phyloP scores from a whole-genome alignment of 2,113 vertebrate genomes.

The Spermophilus dauricus region DNA sequence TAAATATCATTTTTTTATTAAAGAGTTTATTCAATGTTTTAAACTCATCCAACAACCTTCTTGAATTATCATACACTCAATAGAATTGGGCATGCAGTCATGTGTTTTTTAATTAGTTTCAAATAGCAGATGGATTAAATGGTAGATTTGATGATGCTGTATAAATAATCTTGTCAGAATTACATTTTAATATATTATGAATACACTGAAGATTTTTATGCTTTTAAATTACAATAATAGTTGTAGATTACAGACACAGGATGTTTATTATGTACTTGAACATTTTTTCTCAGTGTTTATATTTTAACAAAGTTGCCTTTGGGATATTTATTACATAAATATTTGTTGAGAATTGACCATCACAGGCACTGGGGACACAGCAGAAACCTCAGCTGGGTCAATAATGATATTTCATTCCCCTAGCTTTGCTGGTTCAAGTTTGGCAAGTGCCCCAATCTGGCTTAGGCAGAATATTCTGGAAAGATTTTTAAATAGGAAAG shows the following conservation, averaged over 20 bases:
- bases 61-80: background rate
- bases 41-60: background rate
- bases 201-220: background rate
- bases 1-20: background rate
- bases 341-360: conserved; percentile 38
- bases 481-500: background rate
- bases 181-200: conserved; percentile 6
- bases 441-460: background rate
- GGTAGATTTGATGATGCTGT: background rate
- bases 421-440: background rate
- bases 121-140: background rate
- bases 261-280: conserved; percentile 56
- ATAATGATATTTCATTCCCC: background rate
- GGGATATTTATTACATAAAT: conserved; percentile 49
- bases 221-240: background rate
- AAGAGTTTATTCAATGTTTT: background rate
- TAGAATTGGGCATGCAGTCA: background rate
- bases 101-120: background rate
- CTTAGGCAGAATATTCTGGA: background rate
- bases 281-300: conserved; percentile 34
- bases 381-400: background rate
- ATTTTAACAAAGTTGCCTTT: conserved; percentile 57
- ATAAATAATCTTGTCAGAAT: background rate
- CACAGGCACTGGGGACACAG: background rate
- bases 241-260: conserved; percentile 20